phyloP scores from a whole-genome alignment of 2,888 invertebrate genomes.

The Conomelus anceps region DNA sequence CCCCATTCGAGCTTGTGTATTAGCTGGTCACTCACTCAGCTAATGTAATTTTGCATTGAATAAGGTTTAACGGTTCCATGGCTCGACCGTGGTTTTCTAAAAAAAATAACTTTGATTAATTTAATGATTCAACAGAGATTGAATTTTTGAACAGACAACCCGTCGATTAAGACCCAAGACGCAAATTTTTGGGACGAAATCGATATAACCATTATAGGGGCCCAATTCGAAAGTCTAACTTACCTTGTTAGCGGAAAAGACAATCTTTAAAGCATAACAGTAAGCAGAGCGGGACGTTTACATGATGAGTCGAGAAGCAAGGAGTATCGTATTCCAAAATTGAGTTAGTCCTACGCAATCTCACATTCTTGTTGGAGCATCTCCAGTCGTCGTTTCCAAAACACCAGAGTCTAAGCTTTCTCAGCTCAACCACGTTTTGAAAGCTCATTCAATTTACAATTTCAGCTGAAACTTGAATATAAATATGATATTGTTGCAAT shows the following conservation, averaged over 20 bases:
- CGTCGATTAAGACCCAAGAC: neutral
- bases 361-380: neutral
- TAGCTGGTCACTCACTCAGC: too few relatives aligned
- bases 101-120: too few relatives aligned
- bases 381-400: neutral
- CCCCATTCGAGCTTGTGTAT: too few relatives aligned
- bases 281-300: neutral
- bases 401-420: neutral
- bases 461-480: too few relatives aligned
- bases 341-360: too few relatives aligned
- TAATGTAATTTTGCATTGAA: too few relatives aligned
- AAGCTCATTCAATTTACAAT: neutral
- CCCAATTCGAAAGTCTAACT: neutral
- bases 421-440: neutral
- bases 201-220: neutral
- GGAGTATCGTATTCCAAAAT: neutral
- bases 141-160: neutral
- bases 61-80: too few relatives aligned
- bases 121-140: neutral
- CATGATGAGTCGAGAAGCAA: neutral
- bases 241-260: neutral
- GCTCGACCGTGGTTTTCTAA: too few relatives aligned
- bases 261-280: neutral
- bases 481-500: too few relatives aligned
- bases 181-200: neutral